These are phyloP conservation scores for Temnothorax nylanderi DNA, from an alignment of 1,140 invertebrate species.

Conservation along the genomic window DNA sequence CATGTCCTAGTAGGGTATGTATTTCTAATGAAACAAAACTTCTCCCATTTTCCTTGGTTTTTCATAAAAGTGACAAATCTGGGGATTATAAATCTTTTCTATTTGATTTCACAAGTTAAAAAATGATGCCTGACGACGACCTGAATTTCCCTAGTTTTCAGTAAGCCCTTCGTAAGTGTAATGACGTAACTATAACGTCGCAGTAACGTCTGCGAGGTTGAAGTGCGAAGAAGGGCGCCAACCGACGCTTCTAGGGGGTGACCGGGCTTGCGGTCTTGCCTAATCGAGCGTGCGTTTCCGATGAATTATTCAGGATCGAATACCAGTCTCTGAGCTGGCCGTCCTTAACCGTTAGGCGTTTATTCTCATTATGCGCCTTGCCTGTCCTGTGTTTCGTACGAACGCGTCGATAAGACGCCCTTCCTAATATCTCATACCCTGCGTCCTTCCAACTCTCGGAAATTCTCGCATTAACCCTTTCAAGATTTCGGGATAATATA, in stretches of 20 bases:
- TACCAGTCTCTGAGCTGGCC: constrained; percentile 42
- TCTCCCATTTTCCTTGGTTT: neutral
- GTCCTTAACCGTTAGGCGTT: constrained; percentile 67
- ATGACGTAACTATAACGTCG: constrained; percentile 33
- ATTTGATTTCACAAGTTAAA: constrained; percentile 22
- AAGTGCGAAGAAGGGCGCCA: constrained; percentile 35
- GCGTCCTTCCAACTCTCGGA: neutral
- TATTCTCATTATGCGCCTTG: constrained; percentile 70
- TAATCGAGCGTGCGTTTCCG: constrained; percentile 75
- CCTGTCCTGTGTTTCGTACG: constrained; percentile 39
- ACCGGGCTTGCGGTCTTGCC: constrained; percentile 53
- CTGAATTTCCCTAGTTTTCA: neutral
- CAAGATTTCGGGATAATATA: neutral
- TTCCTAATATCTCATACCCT: neutral
- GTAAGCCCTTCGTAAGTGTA: neutral
- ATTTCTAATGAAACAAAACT: neutral
- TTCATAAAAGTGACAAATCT: neutral
- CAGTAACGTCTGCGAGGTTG: constrained; percentile 14
- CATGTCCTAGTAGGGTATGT: no score
- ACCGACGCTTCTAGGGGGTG: constrained; percentile 42
- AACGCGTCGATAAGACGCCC: constrained; percentile 36
- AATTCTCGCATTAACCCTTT: constrained; percentile 7
- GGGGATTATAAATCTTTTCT: neutral
- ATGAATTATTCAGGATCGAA: constrained; percentile 77
- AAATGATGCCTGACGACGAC: neutral